Conservation (phyloP, 2,888 invertebrate species). For the Ferdinandea cuprea region DNA sequence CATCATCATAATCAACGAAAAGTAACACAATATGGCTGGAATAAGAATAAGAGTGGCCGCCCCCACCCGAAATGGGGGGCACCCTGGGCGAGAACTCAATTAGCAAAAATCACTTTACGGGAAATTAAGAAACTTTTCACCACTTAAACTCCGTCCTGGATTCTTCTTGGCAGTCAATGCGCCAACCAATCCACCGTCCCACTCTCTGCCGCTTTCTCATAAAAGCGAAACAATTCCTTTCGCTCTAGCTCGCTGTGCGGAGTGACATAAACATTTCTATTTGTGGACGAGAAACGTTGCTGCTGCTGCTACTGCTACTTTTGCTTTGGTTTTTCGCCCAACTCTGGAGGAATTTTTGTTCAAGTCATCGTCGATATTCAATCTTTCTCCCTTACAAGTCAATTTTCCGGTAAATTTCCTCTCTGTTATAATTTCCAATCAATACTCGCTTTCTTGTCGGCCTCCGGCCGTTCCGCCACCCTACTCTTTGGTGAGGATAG, state of each 20-base stretch:
- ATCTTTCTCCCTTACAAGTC: constrained; percentile 77
- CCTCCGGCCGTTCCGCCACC: constrained; percentile 44
- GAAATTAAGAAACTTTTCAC: constrained; percentile 75
- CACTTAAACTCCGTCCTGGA: constrained; percentile 65
- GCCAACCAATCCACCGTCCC: not conserved
- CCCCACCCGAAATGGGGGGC: constrained; percentile 1
- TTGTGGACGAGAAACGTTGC: constrained; percentile 38
- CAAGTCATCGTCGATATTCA: constrained; percentile 71
- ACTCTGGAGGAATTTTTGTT: constrained; percentile 60
- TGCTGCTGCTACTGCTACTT: too few species aligned
- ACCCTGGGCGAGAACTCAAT: constrained; percentile 68
- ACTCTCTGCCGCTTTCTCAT: not conserved
- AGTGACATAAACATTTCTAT: constrained; percentile 73
- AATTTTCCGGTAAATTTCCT: constrained; percentile 82
- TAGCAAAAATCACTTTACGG: constrained; percentile 74
- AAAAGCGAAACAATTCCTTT: constrained; percentile 55
- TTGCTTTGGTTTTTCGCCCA: constrained; percentile 6
- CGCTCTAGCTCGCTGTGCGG: not conserved
- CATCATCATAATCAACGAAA: constrained; percentile 41
- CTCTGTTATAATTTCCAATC: constrained; percentile 82
- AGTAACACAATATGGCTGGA: constrained; percentile 51
- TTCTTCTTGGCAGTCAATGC: not conserved
- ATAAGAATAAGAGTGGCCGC: not conserved
- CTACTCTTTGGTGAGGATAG: constrained; percentile 5
- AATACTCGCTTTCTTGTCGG: constrained; percentile 77